Conservation (phyloP, 2,797 vertebrate genomes). For the Ptychobarbus kaznakovi region DNA sequence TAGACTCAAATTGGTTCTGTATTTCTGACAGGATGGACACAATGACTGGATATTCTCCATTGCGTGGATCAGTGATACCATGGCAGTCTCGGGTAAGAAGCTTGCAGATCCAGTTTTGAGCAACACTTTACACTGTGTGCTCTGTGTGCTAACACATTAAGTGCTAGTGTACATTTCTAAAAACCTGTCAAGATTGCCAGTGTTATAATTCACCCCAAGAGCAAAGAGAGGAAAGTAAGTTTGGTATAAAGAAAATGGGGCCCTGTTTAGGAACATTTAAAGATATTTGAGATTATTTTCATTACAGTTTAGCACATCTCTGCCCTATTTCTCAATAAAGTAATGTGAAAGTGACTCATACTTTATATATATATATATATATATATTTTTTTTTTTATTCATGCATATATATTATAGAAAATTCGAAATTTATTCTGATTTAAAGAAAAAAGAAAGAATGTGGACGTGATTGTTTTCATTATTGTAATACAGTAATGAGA, state of each 20-base stretch:
- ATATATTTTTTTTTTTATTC: not conserved
- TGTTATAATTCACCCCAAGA: not conserved
- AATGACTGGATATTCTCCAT: constrained; percentile 99
- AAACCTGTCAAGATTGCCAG: not conserved
- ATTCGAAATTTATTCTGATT: not conserved
- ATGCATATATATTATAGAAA: not conserved
- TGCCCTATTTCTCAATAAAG: not conserved
- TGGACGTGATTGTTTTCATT: not conserved
- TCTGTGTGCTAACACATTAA: not conserved
- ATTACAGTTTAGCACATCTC: not conserved
- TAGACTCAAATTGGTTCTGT: constrained; percentile 41
- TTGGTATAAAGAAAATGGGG: not conserved
- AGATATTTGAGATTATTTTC: not conserved
- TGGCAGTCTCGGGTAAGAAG: constrained; percentile 95
- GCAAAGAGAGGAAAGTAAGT: not conserved
- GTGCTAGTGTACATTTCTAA: not conserved
- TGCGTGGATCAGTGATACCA: constrained; percentile 96
- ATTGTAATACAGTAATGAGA: not conserved
- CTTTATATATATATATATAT: too few relatives aligned
- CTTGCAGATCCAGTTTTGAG: constrained; percentile 35
- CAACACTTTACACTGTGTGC: not conserved
- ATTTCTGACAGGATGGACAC: constrained; percentile 88
- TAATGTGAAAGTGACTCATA: not conserved
- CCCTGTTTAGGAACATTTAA: not conserved
- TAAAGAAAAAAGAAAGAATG: not conserved